Base-by-base conservation (phyloP, 2,797 vertebrate genomes). In the Arnoldichthys spilopterus region DNA sequence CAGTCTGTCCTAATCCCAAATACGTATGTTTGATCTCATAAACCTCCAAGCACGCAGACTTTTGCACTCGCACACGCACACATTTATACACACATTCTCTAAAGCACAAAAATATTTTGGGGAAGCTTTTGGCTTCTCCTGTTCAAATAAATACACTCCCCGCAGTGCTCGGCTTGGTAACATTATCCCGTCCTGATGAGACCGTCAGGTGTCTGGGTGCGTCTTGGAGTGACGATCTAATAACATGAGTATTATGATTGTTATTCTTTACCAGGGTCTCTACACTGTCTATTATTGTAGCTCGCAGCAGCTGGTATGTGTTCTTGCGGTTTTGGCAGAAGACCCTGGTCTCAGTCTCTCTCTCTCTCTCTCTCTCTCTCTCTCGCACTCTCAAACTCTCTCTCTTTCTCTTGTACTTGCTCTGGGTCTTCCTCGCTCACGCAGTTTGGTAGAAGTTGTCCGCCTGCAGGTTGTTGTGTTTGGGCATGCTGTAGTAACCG, bases 401-500 rank as follows among this genome's bases (percentile, higher is more conserved):
- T 47, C 22, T 45, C 73, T 22, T 43, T 69, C 72, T 56, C 66
- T 79, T 49, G 67, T 62, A 72, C 84, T 78, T 89, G 82, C 88
- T 70, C 77, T 88, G 63, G 72, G 90, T 88, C 83, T 63, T 73
- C 87, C 83, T 88, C 87, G 83, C 90, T 96, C 94, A 96, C 91
- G 95, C 95, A 22, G 95, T 96, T 87, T 96, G 95, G 93, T 96
- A 96, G 93, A 96, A 96, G 85, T 95, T 95, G 91, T 96, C 96
- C 86, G 94, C 95, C 86, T 96, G 95, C 86, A 96, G 92, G 83
- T 88, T 95, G 90, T 92, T 96, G 89, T 95, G 95, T 92, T 96
- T 96, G 86, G 94, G 95, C 96, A 96, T 97, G 93, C 96, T 97
- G 92, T 97, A 97, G 92, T 95, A 95, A 86, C 96, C 96, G 79